A percentile compares a stretch with the other conserved stretches of the same genome.
phyloP scores from a whole-genome alignment of 2,797 vertebrate species.

The Sitta carolinensis region DNA sequence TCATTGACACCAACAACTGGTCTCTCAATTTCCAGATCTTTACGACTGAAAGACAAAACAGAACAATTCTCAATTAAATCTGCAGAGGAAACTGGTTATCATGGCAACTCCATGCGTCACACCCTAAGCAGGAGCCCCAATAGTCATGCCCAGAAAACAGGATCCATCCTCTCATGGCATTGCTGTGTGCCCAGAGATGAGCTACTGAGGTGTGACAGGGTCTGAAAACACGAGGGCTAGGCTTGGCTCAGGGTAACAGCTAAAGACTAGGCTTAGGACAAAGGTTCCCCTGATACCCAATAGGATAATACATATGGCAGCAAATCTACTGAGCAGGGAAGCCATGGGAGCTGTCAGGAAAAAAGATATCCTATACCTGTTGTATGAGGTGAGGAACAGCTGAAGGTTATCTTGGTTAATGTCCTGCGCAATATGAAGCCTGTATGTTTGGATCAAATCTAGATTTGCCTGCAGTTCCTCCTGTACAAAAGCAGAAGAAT shows the following conservation, averaged over 20 bases:
- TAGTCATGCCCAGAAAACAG: not conserved
- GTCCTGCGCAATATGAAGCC: slow-evolving; percentile 92
- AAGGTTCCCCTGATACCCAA: not conserved
- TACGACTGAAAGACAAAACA: slow-evolving; percentile 78
- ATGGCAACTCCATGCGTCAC: not conserved
- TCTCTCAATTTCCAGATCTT: slow-evolving; percentile 90
- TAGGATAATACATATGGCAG: not conserved
- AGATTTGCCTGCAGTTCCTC: slow-evolving; percentile 91
- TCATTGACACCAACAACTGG: slow-evolving; percentile 84
- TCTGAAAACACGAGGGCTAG: not conserved
- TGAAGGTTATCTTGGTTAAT: slow-evolving; percentile 93
- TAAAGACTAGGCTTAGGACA: not conserved
- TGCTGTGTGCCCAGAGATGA: not conserved
- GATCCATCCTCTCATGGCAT: not conserved
- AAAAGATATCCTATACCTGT: slow-evolving; percentile 77
- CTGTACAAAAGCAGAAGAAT: slow-evolving; percentile 70
- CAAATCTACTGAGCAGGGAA: not conserved
- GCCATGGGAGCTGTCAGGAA: not conserved
- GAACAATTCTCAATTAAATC: not conserved
- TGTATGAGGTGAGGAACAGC: slow-evolving; percentile 89
- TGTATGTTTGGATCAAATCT: slow-evolving; percentile 92
- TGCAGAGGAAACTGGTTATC: not conserved
- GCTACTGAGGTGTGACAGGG: not conserved
- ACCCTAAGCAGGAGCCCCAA: not conserved
- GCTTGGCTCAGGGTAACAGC: not conserved